These are phyloP conservation scores for Psittacus erithacus DNA, from an alignment of 2,113 vertebrate species.

Conservation along the genomic window DNA sequence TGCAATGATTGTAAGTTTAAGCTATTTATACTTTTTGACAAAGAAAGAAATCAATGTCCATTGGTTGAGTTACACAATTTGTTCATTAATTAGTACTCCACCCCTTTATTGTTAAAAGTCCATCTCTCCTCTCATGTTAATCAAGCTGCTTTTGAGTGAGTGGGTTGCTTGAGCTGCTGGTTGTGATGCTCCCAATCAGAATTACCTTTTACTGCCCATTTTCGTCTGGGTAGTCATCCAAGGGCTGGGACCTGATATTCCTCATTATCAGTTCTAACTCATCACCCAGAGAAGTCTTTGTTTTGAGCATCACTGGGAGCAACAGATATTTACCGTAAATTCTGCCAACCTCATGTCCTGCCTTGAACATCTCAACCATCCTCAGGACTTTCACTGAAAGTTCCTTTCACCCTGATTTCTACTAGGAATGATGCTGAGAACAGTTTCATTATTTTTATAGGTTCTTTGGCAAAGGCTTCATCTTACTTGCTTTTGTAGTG, in stretches of 20 bases:
- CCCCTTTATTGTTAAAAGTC: background rate
- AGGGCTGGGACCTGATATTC: background rate
- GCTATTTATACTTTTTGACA: background rate
- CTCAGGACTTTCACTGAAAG: background rate
- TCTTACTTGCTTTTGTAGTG: background rate
- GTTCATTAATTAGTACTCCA: background rate
- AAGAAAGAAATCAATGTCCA: background rate
- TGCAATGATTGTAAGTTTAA: background rate
- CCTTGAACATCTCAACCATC: background rate
- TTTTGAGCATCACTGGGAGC: background rate
- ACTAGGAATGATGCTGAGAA: background rate
- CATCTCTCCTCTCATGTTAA: background rate
- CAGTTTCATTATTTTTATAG: background rate
- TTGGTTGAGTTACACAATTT: background rate
- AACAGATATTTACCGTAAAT: background rate
- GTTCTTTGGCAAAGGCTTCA: background rate
- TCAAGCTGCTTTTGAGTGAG: background rate
- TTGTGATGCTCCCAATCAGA: background rate
- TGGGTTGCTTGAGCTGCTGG: background rate
- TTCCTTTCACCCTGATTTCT: background rate
- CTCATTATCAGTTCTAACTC: background rate
- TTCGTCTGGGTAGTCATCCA: background rate
- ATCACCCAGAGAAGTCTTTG: background rate
- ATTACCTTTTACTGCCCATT: background rate
- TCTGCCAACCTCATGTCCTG: background rate